Evolutionary conservation across 1,140 invertebrate genomes (phyloP).

Genomic region (Lanistes nyassanus): DNA sequence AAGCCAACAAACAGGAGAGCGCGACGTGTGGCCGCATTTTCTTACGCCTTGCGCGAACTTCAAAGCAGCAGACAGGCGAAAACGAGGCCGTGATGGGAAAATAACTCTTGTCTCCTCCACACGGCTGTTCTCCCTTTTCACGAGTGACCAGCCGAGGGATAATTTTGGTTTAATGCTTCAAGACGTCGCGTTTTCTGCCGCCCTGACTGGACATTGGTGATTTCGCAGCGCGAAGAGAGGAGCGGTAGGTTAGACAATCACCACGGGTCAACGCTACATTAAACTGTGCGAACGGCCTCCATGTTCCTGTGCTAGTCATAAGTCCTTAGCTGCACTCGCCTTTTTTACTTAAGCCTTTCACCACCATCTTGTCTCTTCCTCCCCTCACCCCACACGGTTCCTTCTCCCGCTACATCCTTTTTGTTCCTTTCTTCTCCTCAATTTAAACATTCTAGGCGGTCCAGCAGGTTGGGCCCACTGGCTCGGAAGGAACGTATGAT

Average conservation of each 20-base stretch:
- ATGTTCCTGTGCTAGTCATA: conserved; percentile 16
- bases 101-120: conserved; percentile 23
- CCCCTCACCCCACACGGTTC: conserved; percentile 1
- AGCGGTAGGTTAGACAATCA: conserved; percentile 12
- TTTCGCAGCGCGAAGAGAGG: neutral
- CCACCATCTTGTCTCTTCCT: neutral
- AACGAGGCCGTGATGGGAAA: conserved; percentile 13
- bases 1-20: neutral
- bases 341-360: conserved; percentile 1
- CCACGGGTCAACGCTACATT: neutral
- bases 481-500: conserved; percentile 22
- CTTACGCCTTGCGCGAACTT: too few species aligned
- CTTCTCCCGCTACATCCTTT: too few species aligned
- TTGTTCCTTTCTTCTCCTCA: too few species aligned
- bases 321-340: conserved; percentile 14
- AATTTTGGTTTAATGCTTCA: conserved; percentile 19
- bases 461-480: neutral
- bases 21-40: neutral
- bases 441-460: too few species aligned
- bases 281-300: conserved; percentile 14
- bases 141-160: conserved; percentile 24
- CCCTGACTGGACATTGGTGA: neutral
- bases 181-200: conserved; percentile 2
- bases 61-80: neutral
- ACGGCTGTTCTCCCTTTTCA: conserved; percentile 24